Conservation (phyloP, 1,140 invertebrate genomes). For the Pogonus chalceus region DNA sequence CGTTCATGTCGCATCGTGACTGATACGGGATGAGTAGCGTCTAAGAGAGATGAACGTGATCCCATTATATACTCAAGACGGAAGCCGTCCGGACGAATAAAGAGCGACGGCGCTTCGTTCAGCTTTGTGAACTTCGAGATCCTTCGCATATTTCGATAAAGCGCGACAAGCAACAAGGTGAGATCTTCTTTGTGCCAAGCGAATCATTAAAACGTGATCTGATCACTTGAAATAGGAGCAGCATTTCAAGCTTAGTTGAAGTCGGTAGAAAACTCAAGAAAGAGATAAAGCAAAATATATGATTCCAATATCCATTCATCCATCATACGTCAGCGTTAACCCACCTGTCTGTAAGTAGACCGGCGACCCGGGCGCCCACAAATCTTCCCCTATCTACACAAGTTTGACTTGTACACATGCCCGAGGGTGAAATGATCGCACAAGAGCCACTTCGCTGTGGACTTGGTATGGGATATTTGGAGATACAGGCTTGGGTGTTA, state of each 20-base stretch:
- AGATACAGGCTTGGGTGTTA: too few species aligned
- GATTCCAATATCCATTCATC: neutral
- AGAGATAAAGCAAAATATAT: neutral
- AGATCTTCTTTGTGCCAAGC: neutral
- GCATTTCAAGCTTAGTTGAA: too few species aligned
- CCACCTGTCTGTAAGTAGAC: neutral
- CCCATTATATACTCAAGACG: conserved; percentile 7
- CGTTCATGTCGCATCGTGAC: neutral
- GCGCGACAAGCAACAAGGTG: neutral
- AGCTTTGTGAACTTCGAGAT: neutral
- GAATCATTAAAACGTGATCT: neutral
- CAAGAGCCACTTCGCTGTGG: too few species aligned
- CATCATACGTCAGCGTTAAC: neutral
- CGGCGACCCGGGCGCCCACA: neutral
- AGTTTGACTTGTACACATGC: neutral
- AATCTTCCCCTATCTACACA: neutral
- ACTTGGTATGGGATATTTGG: too few species aligned
- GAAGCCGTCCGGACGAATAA: neutral
- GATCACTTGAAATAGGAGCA: too few species aligned
- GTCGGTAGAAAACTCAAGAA: too few species aligned
- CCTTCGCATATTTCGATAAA: conserved; percentile 1
- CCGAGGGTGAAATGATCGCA: too few species aligned
- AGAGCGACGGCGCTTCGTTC: neutral
- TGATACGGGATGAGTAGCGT: neutral
- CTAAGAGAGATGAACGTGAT: conserved; percentile 9